phyloP scores from a whole-genome alignment of 2,797 vertebrate genomes.

The Poecile montanus region DNA sequence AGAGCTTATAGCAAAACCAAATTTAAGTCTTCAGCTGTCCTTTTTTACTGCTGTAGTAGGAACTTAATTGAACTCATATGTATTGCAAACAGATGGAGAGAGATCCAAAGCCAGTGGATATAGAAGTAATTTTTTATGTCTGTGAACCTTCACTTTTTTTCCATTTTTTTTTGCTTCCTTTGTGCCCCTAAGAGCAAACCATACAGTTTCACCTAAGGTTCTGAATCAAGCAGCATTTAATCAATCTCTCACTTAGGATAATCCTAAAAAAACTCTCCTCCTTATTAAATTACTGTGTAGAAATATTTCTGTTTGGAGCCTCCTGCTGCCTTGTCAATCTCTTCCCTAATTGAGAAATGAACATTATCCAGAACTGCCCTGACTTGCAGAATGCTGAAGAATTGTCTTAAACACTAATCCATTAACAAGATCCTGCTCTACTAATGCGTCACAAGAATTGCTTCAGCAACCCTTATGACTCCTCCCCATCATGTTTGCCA shows the following conservation, averaged over 20 bases:
- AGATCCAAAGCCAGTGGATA: background rate
- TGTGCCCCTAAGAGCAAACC: background rate
- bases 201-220: background rate
- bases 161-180: background rate
- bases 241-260: background rate
- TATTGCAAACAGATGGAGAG: background rate
- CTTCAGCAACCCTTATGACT: constrained; percentile 27
- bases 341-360: constrained; percentile 27
- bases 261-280: constrained; percentile 15
- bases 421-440: constrained; percentile 32
- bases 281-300: background rate
- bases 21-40: background rate
- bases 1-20: background rate
- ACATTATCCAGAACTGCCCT: constrained; percentile 21
- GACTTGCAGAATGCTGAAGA: constrained; percentile 50
- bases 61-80: background rate
- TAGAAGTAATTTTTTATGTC: background rate
- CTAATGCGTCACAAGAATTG: constrained; percentile 42
- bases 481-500: background rate
- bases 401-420: constrained; percentile 44
- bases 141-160: background rate
- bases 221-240: constrained; percentile 19
- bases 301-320: constrained; percentile 16
- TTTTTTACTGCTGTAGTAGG: background rate
- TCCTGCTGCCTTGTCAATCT: constrained; percentile 46